A percentile compares a stretch with the other conserved stretches of the same genome.
These are phyloP conservation scores for Atrina japonica DNA, from an alignment of 2,888 invertebrate species.

Conservation along the genomic window DNA sequence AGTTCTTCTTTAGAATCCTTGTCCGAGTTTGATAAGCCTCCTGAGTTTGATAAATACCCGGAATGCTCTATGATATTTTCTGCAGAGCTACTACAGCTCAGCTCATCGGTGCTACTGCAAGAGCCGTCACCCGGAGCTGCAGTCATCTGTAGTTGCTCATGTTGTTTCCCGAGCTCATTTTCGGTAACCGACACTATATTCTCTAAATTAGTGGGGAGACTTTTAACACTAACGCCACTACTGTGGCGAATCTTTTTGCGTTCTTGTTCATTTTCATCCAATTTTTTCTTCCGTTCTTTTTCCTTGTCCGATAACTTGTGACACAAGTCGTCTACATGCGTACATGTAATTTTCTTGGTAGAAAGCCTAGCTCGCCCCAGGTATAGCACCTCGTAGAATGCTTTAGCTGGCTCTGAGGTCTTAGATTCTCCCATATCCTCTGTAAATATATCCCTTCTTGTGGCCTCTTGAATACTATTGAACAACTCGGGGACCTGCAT, in stretches of 20 bases:
- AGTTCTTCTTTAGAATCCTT: conserved; percentile 26
- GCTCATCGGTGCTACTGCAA: conserved; percentile 64
- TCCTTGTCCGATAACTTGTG: conserved; percentile 85
- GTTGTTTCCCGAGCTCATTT: conserved; percentile 74
- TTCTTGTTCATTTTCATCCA: conserved; percentile 48
- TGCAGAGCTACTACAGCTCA: conserved; percentile 59
- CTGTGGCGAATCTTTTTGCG: conserved; percentile 74
- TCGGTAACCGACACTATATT: conserved; percentile 69
- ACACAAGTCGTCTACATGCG: conserved; percentile 94
- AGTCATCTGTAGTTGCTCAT: conserved; percentile 43
- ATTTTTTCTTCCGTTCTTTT: conserved; percentile 47
- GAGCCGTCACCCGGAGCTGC: conserved; percentile 54
- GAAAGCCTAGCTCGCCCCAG: conserved; percentile 95
- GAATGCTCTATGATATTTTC: conserved; percentile 55
- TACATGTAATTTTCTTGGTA: conserved; percentile 91
- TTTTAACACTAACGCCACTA: conserved; percentile 77
- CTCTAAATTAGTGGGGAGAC: conserved; percentile 76
- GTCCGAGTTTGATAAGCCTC: conserved; percentile 28
- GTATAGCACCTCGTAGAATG: conserved; percentile 88
- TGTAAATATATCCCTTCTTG: conserved; percentile 63
- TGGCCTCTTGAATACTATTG: conserved; percentile 87
- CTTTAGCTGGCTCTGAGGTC: conserved; percentile 58
- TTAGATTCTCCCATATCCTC: conserved; percentile 56
- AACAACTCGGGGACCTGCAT: conserved; percentile 88
- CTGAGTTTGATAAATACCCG: conserved; percentile 33